Base-by-base conservation (phyloP, 2,797 vertebrate species). In the Sebastes diaconus region DNA sequence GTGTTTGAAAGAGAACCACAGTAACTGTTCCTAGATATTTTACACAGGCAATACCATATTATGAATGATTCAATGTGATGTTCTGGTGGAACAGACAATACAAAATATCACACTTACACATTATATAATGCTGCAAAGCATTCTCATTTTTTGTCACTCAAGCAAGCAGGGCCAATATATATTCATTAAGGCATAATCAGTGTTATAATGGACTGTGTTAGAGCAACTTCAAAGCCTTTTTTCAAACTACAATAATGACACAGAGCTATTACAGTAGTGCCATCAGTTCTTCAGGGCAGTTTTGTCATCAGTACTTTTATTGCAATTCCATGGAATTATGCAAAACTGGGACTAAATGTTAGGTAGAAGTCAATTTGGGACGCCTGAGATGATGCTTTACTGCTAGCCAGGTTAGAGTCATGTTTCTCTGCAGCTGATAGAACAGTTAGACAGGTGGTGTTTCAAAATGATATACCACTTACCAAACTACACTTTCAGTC, bases 181-280 rank as follows among this genome's bases (percentile, higher is more conserved):
- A 73, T 70, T 79, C 66, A 68, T 29, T 29, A 59, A 77, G n/a
- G 13, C 20, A 4, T 73, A 55, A 81, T 76, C 58, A n/a, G 59
- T 32, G 6, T 25, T 59, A 50, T 79, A 76, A 69, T 84, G 25
- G 42, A 36, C 59, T 70, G 59, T 65, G n/a, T 39, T n/a, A n/a
- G n/a, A n/a, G n/a, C n/a, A n/a, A n/a, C n/a, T n/a, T n/a, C n/a
- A n/a, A n/a, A n/a, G n/a, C n/a, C n/a, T n/a, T n/a, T n/a, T 77
- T 81, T 66, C 24, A 22, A 16, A 39, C 16, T 60, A 6, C 46
- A 34, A 70, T 63, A 22, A 77, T 30, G 16, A 65, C 60, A 58
- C 13, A n/a, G n/a, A n/a, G 25, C 30, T 68, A 36, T 71, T 73
- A 14, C 3, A 65, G 22, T 13, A n/a, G 20, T 8, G 24, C 27